These are phyloP conservation scores for Heliconius hewitsoni DNA, from an alignment of 1,140 invertebrate genomes.

Conservation along the genomic window DNA sequence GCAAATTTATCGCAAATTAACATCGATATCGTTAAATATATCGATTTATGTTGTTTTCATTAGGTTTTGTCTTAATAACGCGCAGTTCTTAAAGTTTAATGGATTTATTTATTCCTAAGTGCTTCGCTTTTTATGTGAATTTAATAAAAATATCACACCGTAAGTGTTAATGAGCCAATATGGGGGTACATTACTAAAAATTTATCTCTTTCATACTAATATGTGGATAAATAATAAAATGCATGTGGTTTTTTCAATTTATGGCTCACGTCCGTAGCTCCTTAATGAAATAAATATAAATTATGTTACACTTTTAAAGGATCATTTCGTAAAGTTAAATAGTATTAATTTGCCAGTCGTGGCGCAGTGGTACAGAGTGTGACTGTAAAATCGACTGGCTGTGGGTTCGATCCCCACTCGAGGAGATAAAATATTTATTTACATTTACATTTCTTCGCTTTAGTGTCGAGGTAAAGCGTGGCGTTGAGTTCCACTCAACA, in stretches of 20 bases:
- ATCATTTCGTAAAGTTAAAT: constrained; percentile 5
- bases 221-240: neutral
- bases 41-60: neutral
- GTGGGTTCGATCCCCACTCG: too few species aligned
- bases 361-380: too few species aligned
- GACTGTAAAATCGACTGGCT: too few species aligned
- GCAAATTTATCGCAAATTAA: neutral
- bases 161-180: constrained; percentile 41
- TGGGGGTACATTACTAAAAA: constrained; percentile 23
- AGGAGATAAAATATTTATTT: too few species aligned
- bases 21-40: constrained; percentile 4
- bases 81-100: neutral
- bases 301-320: neutral
- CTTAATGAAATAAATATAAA: neutral
- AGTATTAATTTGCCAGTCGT: neutral
- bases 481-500: too few species aligned
- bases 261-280: neutral
- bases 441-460: too few species aligned
- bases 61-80: neutral
- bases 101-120: neutral
- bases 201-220: neutral
- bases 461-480: too few species aligned
- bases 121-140: neutral
- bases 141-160: constrained; percentile 33
- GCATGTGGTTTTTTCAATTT: neutral